These are phyloP conservation scores for Yponomeuta evonymella DNA, from an alignment of 2,888 invertebrate genomes.

Conservation along the genomic window DNA sequence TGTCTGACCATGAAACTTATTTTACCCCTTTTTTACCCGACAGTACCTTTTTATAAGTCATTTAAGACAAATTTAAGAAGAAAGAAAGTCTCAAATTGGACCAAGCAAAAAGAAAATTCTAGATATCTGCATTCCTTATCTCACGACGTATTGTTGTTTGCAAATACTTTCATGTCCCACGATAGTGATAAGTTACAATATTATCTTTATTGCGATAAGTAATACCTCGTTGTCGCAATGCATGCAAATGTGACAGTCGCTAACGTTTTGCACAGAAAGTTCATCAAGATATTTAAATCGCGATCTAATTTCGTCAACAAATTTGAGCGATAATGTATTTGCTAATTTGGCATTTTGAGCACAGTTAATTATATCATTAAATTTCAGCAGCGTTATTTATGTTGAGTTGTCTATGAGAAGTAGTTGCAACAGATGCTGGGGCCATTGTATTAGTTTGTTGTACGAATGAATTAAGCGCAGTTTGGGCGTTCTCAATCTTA, in stretches of 20 bases:
- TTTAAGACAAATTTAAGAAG: not conserved
- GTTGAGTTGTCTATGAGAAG: no score
- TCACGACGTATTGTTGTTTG: not conserved
- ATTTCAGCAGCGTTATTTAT: not conserved
- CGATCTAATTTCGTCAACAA: not conserved
- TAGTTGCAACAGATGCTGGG: no score
- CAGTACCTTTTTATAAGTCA: not conserved
- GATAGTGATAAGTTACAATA: not conserved
- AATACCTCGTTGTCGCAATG: not conserved
- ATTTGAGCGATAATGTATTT: not conserved
- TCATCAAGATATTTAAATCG: constrained; percentile 3
- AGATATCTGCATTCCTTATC: not conserved
- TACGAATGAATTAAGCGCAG: no score
- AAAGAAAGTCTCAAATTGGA: not conserved
- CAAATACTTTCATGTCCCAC: not conserved
- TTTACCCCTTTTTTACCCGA: no score
- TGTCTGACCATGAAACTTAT: no score
- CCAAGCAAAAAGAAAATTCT: not conserved
- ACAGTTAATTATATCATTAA: not conserved
- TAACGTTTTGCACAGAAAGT: not conserved
- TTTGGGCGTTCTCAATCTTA: no score
- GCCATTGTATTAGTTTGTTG: no score
- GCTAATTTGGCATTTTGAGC: not conserved
- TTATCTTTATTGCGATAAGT: constrained; percentile 1
- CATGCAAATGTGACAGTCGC: not conserved